Conservation (phyloP, 2,113 vertebrate species). For the Chionis minor region DNA sequence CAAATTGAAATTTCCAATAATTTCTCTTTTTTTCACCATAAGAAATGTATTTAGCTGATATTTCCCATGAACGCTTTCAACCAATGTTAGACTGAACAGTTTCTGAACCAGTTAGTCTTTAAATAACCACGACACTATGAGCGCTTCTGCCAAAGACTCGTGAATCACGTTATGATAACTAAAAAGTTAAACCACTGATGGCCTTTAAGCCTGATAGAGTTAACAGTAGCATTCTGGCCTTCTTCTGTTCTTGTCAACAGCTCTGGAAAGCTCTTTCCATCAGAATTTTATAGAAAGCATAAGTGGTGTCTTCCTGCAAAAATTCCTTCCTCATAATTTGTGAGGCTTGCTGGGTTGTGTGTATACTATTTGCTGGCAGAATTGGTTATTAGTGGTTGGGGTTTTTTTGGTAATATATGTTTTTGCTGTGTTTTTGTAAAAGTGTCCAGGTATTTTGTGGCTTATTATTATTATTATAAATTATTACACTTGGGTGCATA, state of each 20-base stretch:
- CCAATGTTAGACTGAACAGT: neutral
- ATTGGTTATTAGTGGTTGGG: neutral
- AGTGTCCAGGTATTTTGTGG: neutral
- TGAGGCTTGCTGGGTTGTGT: neutral
- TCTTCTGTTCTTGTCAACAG: neutral
- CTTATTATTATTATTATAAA: neutral
- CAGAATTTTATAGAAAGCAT: neutral
- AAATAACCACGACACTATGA: neutral
- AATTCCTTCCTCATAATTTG: neutral
- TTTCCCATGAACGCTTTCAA: neutral
- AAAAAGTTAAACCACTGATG: neutral
- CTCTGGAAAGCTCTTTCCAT: neutral
- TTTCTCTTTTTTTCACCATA: neutral
- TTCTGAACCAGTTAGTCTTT: neutral
- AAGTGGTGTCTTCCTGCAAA: neutral
- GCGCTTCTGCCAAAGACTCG: rapidly evolving
- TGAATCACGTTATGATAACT: neutral
- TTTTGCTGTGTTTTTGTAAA: neutral
- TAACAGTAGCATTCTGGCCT: neutral
- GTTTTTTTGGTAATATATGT: neutral
- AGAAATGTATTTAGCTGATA: neutral
- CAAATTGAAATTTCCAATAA: neutral
- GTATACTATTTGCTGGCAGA: neutral
- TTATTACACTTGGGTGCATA: neutral
- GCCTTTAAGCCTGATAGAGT: neutral